Base-by-base conservation (phyloP, 2,888 invertebrate genomes). In the Meiosimyza platycephala region DNA sequence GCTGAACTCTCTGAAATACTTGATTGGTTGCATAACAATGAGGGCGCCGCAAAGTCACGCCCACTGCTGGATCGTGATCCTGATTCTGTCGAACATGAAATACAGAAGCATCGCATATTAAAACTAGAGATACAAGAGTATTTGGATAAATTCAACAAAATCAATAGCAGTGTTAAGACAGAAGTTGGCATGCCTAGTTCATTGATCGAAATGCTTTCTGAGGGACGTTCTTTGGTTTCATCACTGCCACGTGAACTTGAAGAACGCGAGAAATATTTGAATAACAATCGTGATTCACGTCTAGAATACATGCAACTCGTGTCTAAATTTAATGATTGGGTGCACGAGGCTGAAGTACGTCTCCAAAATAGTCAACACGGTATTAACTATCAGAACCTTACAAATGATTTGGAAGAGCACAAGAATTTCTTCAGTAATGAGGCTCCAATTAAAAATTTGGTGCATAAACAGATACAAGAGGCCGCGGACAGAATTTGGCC, bases 401-500 rank as follows among this genome's bases (percentile, higher is more conserved):
- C 93, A 64, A 89, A 91, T 9, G 95, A 96, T 82, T 89, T 97
- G 33, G 94, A 95, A 82, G 95, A 96, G 80, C 96, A 96, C 83
- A 95, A 95, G 87, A 90, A 92, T 54, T 95, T 94, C 90, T 95
- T 95, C 85, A 91, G 92, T 75, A 93, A 93, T 57, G 95, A 95
- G 81, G 89, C 91, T 0, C 90, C 91, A 28, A 93, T 95, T 83
- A 92, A 93, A 74, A 94, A 94, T 81, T 88, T 95, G 77, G 93
- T 95, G 6, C 92, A 94, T 2, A 93, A 94, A 77, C 91, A 92
- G 74, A 94, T 95, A 83, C 94, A 95, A 81, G 93, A 93, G 74
- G 92, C 93, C 2, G 94, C 95, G 0, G 95, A 96, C 80, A 94
- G 94, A 81, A 95, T 96, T 72, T 95, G 95, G 94, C 93, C 95